Conservation (phyloP, 1,140 invertebrate genomes). For the Lamellibrachia luymesi region DNA sequence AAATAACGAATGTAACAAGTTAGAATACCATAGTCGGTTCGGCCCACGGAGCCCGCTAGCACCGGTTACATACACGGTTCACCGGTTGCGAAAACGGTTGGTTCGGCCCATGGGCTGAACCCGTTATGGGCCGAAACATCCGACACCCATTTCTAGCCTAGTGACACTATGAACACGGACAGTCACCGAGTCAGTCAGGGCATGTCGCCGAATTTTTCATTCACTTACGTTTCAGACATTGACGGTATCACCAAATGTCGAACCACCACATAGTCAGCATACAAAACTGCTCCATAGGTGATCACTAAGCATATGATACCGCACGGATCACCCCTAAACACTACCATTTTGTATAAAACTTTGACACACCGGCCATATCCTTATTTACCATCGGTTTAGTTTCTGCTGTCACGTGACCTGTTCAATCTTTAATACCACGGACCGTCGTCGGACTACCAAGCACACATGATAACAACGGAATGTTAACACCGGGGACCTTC, state of each 20-base stretch:
- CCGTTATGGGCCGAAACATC: no score
- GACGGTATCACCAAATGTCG: conserved; percentile 81
- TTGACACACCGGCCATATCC: neutral
- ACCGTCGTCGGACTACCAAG: neutral
- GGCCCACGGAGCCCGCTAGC: no score
- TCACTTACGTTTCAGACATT: conserved; percentile 74
- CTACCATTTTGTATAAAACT: conserved; percentile 31
- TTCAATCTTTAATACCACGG: neutral
- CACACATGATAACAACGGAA: neutral
- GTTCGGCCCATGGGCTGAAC: no score
- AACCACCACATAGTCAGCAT: conserved; percentile 88
- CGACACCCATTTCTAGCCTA: no score
- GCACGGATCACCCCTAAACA: conserved; percentile 77
- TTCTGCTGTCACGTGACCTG: neutral
- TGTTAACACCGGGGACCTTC: neutral
- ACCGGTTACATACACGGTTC: no score
- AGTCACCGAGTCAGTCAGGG: neutral
- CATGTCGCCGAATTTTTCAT: neutral
- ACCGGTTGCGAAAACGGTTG: no score
- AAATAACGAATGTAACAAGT: no score
- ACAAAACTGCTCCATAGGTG: conserved; percentile 80
- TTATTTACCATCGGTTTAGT: neutral
- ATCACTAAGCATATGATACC: conserved; percentile 82
- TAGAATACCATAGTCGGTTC: no score
- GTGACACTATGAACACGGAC: neutral